These are phyloP conservation scores for Ondatra zibethicus DNA, from an alignment of 2,113 vertebrate species.

Conservation along the genomic window DNA sequence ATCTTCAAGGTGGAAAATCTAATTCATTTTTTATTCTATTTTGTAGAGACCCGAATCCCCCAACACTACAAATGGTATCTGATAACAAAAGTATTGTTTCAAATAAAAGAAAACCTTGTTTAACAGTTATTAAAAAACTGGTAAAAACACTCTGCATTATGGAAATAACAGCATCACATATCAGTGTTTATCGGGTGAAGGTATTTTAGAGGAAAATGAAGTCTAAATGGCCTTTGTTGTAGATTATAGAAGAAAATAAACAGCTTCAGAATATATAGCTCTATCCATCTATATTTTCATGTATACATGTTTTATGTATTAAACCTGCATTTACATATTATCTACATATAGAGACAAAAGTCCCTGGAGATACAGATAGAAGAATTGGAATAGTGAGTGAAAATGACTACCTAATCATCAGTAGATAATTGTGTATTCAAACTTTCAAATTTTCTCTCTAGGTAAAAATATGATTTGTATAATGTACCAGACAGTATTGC, in stretches of 20 bases:
- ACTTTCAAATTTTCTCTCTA: neutral
- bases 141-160: neutral
- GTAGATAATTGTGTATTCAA: neutral
- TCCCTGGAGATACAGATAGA: neutral
- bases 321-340: neutral
- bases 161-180: neutral
- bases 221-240: neutral
- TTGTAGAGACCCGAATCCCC: neutral
- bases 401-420: neutral
- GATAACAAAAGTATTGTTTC: neutral
- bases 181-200: neutral
- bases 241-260: neutral
- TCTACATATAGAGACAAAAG: neutral
- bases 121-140: neutral
- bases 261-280: neutral
- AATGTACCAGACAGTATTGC: neutral
- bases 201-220: neutral
- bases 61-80: neutral
- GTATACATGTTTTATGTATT: too few species aligned
- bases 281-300: neutral
- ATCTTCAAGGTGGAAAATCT: neutral
- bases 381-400: neutral
- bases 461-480: neutral
- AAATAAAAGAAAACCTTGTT: neutral
- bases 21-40: neutral